phyloP scores from a whole-genome alignment of 2,113 vertebrate species.

The Colius striatus region DNA sequence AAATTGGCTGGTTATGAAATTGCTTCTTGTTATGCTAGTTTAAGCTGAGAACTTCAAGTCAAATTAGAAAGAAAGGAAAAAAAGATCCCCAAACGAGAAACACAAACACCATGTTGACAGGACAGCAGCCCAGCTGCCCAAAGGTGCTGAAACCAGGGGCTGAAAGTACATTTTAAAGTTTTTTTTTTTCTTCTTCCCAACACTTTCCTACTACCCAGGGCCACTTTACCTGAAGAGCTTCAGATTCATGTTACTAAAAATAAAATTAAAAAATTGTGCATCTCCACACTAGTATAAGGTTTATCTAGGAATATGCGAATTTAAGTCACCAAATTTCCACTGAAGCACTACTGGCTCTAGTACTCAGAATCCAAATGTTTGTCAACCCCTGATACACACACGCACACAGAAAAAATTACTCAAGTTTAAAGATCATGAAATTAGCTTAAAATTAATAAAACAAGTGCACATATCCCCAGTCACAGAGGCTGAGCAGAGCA shows the following conservation, averaged over 20 bases:
- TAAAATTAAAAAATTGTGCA: not conserved
- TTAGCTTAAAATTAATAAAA: not conserved
- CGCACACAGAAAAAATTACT: not conserved
- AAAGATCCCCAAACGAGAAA: not conserved
- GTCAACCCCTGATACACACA: not conserved
- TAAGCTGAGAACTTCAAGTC: not conserved
- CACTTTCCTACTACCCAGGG: not conserved
- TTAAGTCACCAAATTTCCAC: not conserved
- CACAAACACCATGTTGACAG: not conserved
- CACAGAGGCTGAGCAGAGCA: not conserved
- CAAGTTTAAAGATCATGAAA: not conserved
- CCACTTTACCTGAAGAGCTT: not conserved
- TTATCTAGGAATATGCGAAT: not conserved
- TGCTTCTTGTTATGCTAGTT: not conserved
- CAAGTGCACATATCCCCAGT: not conserved
- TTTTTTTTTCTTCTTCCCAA: not conserved
- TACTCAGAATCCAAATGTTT: not conserved
- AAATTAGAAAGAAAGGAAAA: not conserved
- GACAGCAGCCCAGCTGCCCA: not conserved
- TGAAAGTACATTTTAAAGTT: not conserved
- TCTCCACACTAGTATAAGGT: not conserved
- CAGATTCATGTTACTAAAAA: not conserved
- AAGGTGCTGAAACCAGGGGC: not conserved
- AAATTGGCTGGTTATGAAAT: not conserved
- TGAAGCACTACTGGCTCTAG: not conserved